Base-by-base conservation (phyloP, 2,888 invertebrate genomes). In the Metallyticus violacea region DNA sequence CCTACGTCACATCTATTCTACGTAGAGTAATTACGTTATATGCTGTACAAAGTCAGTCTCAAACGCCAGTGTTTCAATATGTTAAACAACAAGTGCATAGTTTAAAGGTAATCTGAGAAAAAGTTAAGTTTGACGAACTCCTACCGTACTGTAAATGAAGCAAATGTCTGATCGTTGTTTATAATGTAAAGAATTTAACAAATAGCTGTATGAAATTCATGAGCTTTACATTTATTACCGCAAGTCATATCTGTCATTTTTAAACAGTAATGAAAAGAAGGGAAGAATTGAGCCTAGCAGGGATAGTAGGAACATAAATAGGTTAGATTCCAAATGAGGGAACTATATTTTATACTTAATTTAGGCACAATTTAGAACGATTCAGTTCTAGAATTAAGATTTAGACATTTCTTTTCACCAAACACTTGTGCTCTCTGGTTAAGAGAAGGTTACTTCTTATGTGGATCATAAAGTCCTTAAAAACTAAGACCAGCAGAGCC, bases 11-110 rank as follows among this genome's bases (percentile, higher is more conserved):
- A 4, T 22, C 40, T 62, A 62, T 15, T 62, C 40, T 62, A 62
- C 40, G 9, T 15, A 15, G 40, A 62, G 9, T 62, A 62, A 62
- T 62, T 15, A 62, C 15, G 15, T 83, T 28, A 83, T 77, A 83
- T 83, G 25, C 83, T 83, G 25, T 83, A 83, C 83, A 83, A 83
- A 83, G 22, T 83, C 83, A 83, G 83, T 83, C 83, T 83, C 83
- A 83, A 83, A 83, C 77, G 83, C 83, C 77, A 77, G 82, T 15
- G 28, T 30, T 81, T 25, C n/a, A 30, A 62, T 15, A 4, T 62
- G 9, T 62, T 62, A 62, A 62, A 62, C 40, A 62, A 15, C 40
- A 62, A 15, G 40, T 62, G 40, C 40, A 15, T 22, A 62, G 15
- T 62, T 15, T 62, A 62, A 62, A 62, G 40, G 15, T 62, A 62